Percentiles rank a stretch among this genome's conserved stretches.
These are phyloP conservation scores for Odontocolon sp. DNA, from an alignment of 2,888 invertebrate species.

Conservation along the genomic window DNA sequence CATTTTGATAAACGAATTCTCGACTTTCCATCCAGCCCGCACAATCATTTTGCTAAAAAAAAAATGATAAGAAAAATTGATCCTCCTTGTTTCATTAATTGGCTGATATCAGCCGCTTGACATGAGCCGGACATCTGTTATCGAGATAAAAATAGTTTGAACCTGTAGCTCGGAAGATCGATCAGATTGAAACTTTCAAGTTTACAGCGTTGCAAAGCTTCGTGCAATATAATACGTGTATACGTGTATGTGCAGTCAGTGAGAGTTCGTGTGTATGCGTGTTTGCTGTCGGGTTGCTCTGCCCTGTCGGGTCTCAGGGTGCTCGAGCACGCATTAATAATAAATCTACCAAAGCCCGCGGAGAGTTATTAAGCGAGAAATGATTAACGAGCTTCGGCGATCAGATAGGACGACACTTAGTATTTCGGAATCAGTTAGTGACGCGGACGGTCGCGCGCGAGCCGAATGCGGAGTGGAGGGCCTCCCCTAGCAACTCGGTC, in stretches of 20 bases:
- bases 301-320: background rate
- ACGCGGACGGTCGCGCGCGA: conserved; percentile 15
- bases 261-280: background rate
- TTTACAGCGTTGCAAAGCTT: too few relatives aligned
- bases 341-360: conserved; percentile 33
- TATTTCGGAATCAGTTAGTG: conserved; percentile 61
- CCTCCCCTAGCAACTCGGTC: conserved; percentile 41
- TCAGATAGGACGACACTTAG: conserved; percentile 61
- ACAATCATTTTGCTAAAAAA: too few relatives aligned
- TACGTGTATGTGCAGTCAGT: background rate
- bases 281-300: background rate
- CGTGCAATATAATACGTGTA: background rate
- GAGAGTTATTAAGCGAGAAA: conserved; percentile 53
- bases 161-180: too few relatives aligned
- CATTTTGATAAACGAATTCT: too few relatives aligned
- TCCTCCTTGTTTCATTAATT: too few relatives aligned
- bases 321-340: conserved; percentile 40
- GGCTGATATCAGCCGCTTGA: too few relatives aligned
- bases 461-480: too few relatives aligned
- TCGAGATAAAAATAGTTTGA: too few relatives aligned
- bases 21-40: too few relatives aligned
- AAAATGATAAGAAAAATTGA: too few relatives aligned
- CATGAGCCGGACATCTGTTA: too few relatives aligned
- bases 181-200: too few relatives aligned
- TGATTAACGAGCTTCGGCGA: conserved; percentile 60